Percentiles rank a stretch among this genome's conserved stretches.
Evolutionary conservation across 2,797 vertebrate species (phyloP).

Genomic region (Argentina silus): DNA sequence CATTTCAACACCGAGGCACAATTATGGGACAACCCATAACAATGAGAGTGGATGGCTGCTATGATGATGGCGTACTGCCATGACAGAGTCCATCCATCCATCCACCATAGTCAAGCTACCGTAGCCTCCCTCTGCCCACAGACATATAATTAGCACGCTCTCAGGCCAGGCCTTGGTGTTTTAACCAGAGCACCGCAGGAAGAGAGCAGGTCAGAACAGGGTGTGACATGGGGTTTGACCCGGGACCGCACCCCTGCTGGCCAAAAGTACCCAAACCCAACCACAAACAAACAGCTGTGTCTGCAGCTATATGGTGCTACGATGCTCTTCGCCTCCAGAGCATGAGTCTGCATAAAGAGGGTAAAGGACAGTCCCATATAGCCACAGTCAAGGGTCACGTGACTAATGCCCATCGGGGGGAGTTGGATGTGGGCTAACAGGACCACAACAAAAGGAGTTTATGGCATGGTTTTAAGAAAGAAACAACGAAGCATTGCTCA

Average conservation of each 20-base stretch:
- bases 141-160: conserved; percentile 69
- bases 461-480: conserved; percentile 34
- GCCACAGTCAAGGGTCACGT: too few relatives aligned
- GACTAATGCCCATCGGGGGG: too few relatives aligned
- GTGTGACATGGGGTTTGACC: conserved; percentile 64
- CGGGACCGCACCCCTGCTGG: conserved; percentile 50
- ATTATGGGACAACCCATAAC: not conserved
- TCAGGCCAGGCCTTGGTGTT: conserved; percentile 50
- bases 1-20: not conserved
- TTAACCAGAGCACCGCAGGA: conserved; percentile 56
- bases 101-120: conserved; percentile 8
- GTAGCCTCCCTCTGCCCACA: conserved; percentile 60
- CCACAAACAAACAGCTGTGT: conserved; percentile 69
- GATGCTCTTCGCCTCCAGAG: too few relatives aligned
- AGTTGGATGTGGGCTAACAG: not conserved
- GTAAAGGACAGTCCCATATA: not conserved
- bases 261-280: conserved; percentile 62
- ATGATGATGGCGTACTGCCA: not conserved
- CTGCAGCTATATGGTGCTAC: conserved; percentile 23
- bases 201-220: conserved; percentile 53
- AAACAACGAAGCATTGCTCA: conserved; percentile 31
- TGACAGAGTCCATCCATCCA: not conserved
- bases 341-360: not conserved
- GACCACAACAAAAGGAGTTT: conserved; percentile 35
- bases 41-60: not conserved